These are phyloP conservation scores for Sorex maritimensis DNA, from an alignment of 2,797 vertebrate genomes.

Conservation along the genomic window DNA sequence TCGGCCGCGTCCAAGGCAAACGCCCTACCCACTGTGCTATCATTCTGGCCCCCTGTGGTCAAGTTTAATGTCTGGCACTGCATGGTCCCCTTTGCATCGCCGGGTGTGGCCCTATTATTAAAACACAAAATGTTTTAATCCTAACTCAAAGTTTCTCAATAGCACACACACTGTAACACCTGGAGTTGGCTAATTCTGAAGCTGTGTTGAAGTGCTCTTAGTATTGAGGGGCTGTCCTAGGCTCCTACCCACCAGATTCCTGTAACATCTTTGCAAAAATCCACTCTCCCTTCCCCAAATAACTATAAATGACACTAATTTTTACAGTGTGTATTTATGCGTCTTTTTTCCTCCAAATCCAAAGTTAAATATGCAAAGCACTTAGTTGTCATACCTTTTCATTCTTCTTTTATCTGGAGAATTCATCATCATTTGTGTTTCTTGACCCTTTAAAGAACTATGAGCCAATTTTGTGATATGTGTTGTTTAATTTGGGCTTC, in stretches of 20 bases:
- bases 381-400: background rate
- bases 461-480: background rate
- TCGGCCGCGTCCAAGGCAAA: too few relatives aligned
- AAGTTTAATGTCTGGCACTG: too few relatives aligned
- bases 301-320: background rate
- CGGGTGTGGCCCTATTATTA: too few relatives aligned
- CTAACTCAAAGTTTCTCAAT: conserved; percentile 3
- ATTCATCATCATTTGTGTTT: conserved; percentile 10
- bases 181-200: background rate
- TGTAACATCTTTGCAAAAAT: background rate
- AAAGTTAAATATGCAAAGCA: background rate
- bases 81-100: too few relatives aligned
- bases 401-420: conserved; percentile 30
- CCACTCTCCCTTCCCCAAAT: background rate
- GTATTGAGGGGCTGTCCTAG: background rate
- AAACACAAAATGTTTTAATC: background rate
- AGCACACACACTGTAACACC: background rate
- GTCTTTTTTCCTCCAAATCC: background rate
- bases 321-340: background rate
- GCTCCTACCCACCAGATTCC: background rate
- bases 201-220: background rate
- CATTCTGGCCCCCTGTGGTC: too few relatives aligned
- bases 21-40: too few relatives aligned
- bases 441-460: conserved; percentile 33
- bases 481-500: background rate